phyloP scores from a whole-genome alignment of 2,888 invertebrate species.

The Uloborus plumipes region DNA sequence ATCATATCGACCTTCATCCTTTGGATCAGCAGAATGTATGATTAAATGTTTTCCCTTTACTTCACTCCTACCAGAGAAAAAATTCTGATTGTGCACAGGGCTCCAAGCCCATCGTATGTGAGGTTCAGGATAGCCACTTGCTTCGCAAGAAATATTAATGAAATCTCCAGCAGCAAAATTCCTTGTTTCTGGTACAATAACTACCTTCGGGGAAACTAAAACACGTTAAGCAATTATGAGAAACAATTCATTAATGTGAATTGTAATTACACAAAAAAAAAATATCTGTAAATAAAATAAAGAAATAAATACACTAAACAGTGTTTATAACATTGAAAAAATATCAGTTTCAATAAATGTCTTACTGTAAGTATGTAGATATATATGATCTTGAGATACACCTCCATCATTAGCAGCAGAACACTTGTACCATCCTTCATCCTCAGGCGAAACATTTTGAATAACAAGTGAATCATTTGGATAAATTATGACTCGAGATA shows the following conservation, averaged over 20 bases:
- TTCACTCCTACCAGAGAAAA: slow-evolving; percentile 42
- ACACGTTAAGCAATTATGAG: slow-evolving; percentile 42
- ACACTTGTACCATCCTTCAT: slow-evolving; percentile 74
- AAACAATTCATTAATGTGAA: neutral
- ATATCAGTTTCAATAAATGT: too few relatives aligned
- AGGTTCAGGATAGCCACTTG: slow-evolving; percentile 72
- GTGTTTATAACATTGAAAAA: too few relatives aligned
- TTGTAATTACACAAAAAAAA: neutral
- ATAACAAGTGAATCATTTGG: slow-evolving; percentile 72
- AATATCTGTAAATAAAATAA: neutral
- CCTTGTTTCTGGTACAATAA: slow-evolving; percentile 68
- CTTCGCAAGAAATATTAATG: slow-evolving; percentile 71
- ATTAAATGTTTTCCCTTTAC: slow-evolving; percentile 22
- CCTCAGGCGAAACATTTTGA: slow-evolving; percentile 70
- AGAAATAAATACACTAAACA: too few relatives aligned
- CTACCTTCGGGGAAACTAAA: slow-evolving; percentile 69
- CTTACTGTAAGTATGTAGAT: slow-evolving; percentile 71
- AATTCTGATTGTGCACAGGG: slow-evolving; percentile 37
- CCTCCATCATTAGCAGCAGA: slow-evolving; percentile 74
- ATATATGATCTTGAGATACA: slow-evolving; percentile 69
- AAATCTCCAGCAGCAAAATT: slow-evolving; percentile 67
- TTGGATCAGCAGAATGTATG: slow-evolving; percentile 65
- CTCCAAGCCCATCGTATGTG: slow-evolving; percentile 70
- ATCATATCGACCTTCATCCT: slow-evolving; percentile 75
- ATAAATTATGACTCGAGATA: slow-evolving; percentile 45